Conservation (phyloP, 2,888 invertebrate genomes). For the Hesperia comma region DNA sequence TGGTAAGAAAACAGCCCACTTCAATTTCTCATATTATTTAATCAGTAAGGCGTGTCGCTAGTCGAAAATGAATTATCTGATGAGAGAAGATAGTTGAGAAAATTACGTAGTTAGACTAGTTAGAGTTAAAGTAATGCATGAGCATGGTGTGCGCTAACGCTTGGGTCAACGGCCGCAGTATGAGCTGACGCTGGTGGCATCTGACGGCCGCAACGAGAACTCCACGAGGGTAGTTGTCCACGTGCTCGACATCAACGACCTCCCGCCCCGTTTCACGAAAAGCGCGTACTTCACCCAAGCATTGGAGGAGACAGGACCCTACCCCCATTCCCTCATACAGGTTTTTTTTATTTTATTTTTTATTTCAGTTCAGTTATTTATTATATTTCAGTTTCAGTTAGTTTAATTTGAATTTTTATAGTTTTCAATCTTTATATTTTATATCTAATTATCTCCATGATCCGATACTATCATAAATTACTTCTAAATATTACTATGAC, state of each 20-base stretch:
- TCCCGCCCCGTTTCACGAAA: slow-evolving; percentile 91
- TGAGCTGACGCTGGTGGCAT: slow-evolving; percentile 94
- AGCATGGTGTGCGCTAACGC: slow-evolving; percentile 72
- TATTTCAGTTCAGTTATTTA: slow-evolving; percentile 32
- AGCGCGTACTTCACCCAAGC: slow-evolving; percentile 88
- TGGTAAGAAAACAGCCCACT: not conserved
- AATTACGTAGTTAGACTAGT: not conserved
- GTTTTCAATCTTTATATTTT: no score
- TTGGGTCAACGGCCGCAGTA: slow-evolving; percentile 85
- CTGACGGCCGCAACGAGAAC: slow-evolving; percentile 95
- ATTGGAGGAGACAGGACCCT: slow-evolving; percentile 90
- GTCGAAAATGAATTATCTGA: not conserved
- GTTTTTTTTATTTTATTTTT: slow-evolving; percentile 78
- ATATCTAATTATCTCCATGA: no score
- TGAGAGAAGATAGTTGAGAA: not conserved
- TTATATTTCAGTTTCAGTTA: not conserved
- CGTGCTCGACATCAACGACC: slow-evolving; percentile 94
- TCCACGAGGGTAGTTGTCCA: slow-evolving; percentile 92
- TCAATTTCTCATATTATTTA: not conserved
- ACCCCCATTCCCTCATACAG: slow-evolving; percentile 89
- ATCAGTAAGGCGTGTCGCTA: not conserved
- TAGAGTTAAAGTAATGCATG: slow-evolving; percentile 63
- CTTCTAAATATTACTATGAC: no score
- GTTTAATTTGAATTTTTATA: no score
- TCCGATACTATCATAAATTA: no score